Percentiles rank a stretch among this genome's conserved stretches.
phyloP scores from a whole-genome alignment of 2,888 invertebrate genomes.

The Stegana nigrithorax region DNA sequence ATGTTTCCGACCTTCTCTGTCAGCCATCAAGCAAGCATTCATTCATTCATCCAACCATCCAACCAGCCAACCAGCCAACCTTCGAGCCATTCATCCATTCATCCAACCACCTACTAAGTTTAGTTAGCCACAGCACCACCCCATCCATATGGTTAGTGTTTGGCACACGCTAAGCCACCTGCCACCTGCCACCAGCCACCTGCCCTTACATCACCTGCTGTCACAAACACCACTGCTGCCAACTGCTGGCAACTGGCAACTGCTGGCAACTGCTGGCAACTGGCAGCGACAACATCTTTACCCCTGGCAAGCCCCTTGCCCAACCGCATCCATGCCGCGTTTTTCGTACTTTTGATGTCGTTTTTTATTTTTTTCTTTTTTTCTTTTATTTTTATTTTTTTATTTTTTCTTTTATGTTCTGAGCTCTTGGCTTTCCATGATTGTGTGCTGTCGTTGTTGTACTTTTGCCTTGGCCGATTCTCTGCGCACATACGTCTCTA shows the following conservation, averaged over 20 bases:
- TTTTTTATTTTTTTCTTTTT: no score
- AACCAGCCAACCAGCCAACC: neutral
- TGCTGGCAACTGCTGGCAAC: no score
- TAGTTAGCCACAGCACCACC: neutral
- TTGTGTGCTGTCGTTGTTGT: conserved; percentile 19
- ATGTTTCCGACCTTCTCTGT: conserved; percentile 46
- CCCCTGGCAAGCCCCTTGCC: no score
- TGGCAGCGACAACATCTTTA: no score
- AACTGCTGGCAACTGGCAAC: no score
- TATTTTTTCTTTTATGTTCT: neutral
- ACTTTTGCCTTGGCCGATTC: conserved; percentile 27
- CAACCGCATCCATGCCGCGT: no score
- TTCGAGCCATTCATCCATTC: neutral
- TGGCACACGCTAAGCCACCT: conserved; percentile 8
- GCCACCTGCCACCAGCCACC: conserved; percentile 4
- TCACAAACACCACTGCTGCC: no score
- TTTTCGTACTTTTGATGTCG: no score
- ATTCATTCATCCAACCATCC: neutral
- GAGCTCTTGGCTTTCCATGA: conserved; percentile 2
- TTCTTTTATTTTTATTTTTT: neutral
- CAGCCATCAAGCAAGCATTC: conserved; percentile 6
- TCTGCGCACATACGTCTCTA: conserved; percentile 9
- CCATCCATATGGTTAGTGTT: neutral
- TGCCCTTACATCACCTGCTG: no score
- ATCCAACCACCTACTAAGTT: neutral